Conservation (phyloP, 2,797 vertebrate species). For the Pseudochaenichthys georgianus region DNA sequence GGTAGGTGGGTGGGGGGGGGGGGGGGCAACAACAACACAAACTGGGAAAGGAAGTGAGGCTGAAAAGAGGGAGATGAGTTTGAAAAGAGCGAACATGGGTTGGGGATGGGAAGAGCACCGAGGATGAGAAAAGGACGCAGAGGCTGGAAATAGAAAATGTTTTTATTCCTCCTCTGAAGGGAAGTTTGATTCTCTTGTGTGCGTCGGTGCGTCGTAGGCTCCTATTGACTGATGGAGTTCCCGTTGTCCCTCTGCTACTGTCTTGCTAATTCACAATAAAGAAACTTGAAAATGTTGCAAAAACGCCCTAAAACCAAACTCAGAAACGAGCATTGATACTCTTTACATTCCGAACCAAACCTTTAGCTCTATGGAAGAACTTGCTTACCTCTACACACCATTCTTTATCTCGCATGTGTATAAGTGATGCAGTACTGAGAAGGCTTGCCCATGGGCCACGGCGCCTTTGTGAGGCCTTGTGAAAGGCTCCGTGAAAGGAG, state of each 20-base stretch:
- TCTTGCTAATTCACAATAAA: not conserved
- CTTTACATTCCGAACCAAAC: not conserved
- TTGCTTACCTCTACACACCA: constrained; percentile 37
- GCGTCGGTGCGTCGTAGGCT: not conserved
- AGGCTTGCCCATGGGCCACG: constrained; percentile 83
- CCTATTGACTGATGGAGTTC: not conserved
- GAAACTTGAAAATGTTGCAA: not conserved
- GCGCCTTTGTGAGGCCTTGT: constrained; percentile 90
- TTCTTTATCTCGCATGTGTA: constrained; percentile 45
- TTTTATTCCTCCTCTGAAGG: constrained; percentile 45
- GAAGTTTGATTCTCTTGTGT: constrained; percentile 42
- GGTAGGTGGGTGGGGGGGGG: constrained; percentile 45
- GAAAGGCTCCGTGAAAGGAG: constrained; percentile 89
- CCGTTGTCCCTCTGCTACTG: constrained; percentile 2
- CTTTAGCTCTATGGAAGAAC: constrained; percentile 27
- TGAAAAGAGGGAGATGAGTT: constrained; percentile 72
- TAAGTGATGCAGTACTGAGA: constrained; percentile 72
- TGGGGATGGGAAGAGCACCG: constrained; percentile 61
- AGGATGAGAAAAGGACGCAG: constrained; percentile 57
- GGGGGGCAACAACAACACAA: constrained; percentile 70
- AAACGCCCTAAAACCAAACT: not conserved
- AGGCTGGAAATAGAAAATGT: constrained; percentile 64
- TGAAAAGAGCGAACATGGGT: constrained; percentile 71
- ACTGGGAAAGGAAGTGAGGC: constrained; percentile 76
- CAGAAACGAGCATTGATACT: not conserved